Percentiles rank a stretch among this genome's conserved stretches.
Evolutionary conservation across 2,113 vertebrate genomes (phyloP).

Genomic region (Planiliza haematocheilus): DNA sequence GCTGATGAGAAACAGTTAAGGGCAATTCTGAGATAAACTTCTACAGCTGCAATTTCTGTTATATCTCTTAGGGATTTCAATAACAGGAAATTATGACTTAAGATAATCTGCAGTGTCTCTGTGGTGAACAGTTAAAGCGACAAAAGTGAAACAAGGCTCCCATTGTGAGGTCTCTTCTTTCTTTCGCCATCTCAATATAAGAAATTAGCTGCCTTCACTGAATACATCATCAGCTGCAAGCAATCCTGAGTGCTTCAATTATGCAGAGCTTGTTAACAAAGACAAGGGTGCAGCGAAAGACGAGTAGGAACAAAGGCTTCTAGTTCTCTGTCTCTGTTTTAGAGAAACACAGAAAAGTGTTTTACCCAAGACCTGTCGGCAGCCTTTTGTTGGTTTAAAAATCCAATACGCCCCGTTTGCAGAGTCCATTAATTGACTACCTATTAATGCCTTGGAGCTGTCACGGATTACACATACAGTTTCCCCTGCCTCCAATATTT

Average conservation of each 20-base stretch:
- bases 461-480: too few relatives aligned
- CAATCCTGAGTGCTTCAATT: conserved; percentile 28
- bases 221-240: conserved; percentile 42
- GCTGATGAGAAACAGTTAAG: too few relatives aligned
- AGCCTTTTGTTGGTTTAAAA: neutral
- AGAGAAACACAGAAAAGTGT: neutral
- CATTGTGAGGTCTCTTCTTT: conserved; percentile 19
- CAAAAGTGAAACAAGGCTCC: conserved; percentile 8
- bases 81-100: conserved; percentile 13
- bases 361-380: too few relatives aligned
- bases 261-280: conserved; percentile 25
- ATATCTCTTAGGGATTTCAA: neutral
- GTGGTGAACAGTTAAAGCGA: neutral
- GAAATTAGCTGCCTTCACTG: conserved; percentile 11
- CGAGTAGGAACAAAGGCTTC: too few relatives aligned
- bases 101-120: conserved; percentile 15
- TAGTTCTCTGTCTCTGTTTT: too few relatives aligned
- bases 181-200: neutral
- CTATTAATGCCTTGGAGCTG: too few relatives aligned
- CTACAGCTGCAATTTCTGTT: neutral
- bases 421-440: too few relatives aligned
- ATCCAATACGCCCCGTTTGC: too few relatives aligned
- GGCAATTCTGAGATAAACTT: neutral
- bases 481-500: too few relatives aligned
- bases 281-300: neutral